Base-by-base conservation (phyloP, 2,888 invertebrate genomes). In the Augochlorella aurata region DNA sequence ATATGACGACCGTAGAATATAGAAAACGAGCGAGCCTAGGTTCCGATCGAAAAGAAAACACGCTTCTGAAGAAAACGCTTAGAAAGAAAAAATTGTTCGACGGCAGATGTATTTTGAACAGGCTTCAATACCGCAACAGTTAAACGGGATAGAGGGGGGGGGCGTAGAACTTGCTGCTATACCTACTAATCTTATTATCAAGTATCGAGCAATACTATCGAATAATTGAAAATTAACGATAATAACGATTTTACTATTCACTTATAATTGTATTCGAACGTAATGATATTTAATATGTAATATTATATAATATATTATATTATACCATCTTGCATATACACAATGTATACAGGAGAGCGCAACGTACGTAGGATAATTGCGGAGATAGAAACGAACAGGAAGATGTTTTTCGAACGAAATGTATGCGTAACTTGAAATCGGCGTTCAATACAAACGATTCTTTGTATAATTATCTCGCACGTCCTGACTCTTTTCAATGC, bases 201-300 rank as follows among this genome's bases (percentile, higher is more conserved):
- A 71, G 58, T 75, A 76, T 81, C 63, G 68, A 81, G 80, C 84
- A 78, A 77, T 84, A 76, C 50, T 83, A 74, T 71, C 74, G 76
- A 45, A 79, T 70, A 67, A 79, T 76, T 75, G 65, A 79, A 54
- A 73, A 73, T 81, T 77, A 83, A 74, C 47, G 67, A 65, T 71
- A 75, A 69, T 50, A 74, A 69, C 50, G 24, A 74, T 68, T 68
- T 44, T 86, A 80, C 71, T 80, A 80, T 58, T 77, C 77, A 44
- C 54, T 63, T 10, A 24, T 75, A 77, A 81, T 49, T 67, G 52
- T 84, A 79, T 50, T 67, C 18, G 78, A 82, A 47, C 66, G 21
- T 82, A 77, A 67, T 63, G 74, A 84, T 80, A 80, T 67, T 84
- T 84, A 83, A 84, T 83, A 80, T 83, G 18, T 84, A 83, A 84